Base-by-base conservation (phyloP, 2,888 invertebrate species). In the Diabrotica balteata region DNA sequence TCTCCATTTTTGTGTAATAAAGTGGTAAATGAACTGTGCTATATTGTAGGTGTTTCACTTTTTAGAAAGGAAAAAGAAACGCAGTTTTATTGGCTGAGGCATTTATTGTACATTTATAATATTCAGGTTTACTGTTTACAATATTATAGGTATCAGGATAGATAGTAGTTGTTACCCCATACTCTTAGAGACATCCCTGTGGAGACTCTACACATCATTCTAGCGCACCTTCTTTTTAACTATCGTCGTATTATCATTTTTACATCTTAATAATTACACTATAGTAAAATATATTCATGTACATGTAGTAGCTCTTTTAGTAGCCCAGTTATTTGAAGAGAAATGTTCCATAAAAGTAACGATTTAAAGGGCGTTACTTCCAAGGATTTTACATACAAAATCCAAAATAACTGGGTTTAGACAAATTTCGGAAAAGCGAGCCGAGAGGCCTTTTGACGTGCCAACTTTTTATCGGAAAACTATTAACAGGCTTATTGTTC, bases 61-160 rank as follows among this genome's bases (percentile, higher is more conserved):
- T 32, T 2, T 2, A 32, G 4, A 3, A 4, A 3, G 32, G 2
- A 32, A 32, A 32, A 32, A 32, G 32, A 81, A 81, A 81, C 78
- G 82, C 82, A 80, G 81, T 80, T 83, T 81, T 84, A 84, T 83
- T 84, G 84, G 83, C 83, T 84, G 84, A 84, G 84, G 84, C 84
- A 83, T 83, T 83, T 83, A 84, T 84, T 83, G 83, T 84, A 84
- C 84, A 84, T 83, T 83, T 82, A 84, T 82, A 82, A 81, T 83
- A 82, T 80, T 83, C 79, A 73, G 72, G 81, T 81, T 83, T 81
- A 82, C 80, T 80, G 80, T 82, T 82, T 83, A 83, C 80, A 83
- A 81, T 81, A 83, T 81, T 82, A 83, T 83, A 82, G 79, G 79
- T 82, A 78, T 81, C 78, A 80, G 79, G 78, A 80, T 80, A 81